Evolutionary conservation across 1,140 invertebrate genomes (phyloP).

Genomic region (Uloborus diversus): DNA sequence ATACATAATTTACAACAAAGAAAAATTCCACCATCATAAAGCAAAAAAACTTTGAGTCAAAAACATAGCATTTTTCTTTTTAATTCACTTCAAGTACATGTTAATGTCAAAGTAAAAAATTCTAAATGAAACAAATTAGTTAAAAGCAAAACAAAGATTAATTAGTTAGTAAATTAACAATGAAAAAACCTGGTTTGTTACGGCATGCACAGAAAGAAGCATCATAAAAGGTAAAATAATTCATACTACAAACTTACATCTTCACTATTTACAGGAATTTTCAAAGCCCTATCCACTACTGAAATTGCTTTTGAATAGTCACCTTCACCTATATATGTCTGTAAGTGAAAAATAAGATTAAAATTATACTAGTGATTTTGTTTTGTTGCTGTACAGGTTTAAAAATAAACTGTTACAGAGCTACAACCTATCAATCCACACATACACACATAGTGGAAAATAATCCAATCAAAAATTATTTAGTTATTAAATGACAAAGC

Average conservation of each 20-base stretch:
- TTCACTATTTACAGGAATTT: conserved; percentile 29
- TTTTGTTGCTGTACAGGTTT: background rate
- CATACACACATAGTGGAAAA: no score
- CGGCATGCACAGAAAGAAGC: background rate
- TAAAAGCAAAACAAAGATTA: no score
- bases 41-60: no score
- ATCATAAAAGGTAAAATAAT: background rate
- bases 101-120: no score
- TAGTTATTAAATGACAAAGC: conserved; percentile 1
- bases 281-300: conserved; percentile 47
- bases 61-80: no score
- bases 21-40: no score
- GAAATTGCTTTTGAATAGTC: conserved; percentile 25
- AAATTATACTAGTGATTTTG: background rate
- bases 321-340: conserved; percentile 48
- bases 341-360: background rate
- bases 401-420: background rate
- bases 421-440: background rate
- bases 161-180: background rate
- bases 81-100: no score
- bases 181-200: background rate
- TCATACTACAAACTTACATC: conserved; percentile 29
- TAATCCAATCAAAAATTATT: no score
- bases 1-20: no score
- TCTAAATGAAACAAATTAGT: no score